Percentiles rank a stretch among this genome's conserved stretches.
Evolutionary conservation across 2,888 invertebrate species (phyloP).

Genomic region (Baccha elongata): DNA sequence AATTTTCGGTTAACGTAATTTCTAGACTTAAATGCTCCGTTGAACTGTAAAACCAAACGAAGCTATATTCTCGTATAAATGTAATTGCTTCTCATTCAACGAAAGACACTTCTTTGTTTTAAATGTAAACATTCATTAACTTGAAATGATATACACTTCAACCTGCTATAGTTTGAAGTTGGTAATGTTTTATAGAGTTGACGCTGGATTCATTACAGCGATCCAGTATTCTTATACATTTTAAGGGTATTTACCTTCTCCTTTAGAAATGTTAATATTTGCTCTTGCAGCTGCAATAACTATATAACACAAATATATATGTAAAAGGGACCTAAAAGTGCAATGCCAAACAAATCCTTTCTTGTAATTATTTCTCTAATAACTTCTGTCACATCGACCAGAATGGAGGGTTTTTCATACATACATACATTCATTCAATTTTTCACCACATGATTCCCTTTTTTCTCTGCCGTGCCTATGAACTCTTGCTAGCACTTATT

Average conservation of each 20-base stretch:
- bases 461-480: not conserved
- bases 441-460: not conserved
- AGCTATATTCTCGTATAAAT: slow-evolving; percentile 19
- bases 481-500: not conserved
- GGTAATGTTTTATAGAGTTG: slow-evolving; percentile 19
- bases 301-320: not conserved
- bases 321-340: not conserved
- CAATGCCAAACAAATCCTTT: not conserved
- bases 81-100: slow-evolving; percentile 26
- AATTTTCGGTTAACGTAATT: slow-evolving; percentile 29
- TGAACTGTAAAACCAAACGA: slow-evolving; percentile 10
- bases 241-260: slow-evolving; percentile 26
- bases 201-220: slow-evolving; percentile 19
- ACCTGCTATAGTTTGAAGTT: not conserved
- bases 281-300: slow-evolving; percentile 3
- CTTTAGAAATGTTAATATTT: slow-evolving; percentile 19
- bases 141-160: not conserved
- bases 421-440: slow-evolving; percentile 6
- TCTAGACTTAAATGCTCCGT: slow-evolving; percentile 16
- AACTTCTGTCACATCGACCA: not conserved
- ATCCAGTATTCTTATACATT: slow-evolving; percentile 14
- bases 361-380: not conserved
- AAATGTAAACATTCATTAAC: slow-evolving; percentile 38
- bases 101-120: slow-evolving; percentile 3
- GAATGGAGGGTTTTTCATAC: slow-evolving; percentile 2